Base-by-base conservation (phyloP, 2,113 vertebrate genomes). In the Aegotheles bennettii region DNA sequence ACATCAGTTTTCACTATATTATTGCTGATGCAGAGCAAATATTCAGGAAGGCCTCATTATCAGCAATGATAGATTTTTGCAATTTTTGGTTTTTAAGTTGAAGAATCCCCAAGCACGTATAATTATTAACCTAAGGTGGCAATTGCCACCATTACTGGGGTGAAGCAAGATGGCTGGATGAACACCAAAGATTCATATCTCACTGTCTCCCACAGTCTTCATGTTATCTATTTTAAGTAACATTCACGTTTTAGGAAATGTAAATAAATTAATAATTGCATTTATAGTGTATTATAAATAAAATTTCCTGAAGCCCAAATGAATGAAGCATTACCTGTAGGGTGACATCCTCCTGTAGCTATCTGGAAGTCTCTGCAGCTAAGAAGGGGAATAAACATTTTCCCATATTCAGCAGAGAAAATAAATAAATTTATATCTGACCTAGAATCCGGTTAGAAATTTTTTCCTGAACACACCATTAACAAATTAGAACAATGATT, bases 241-340 rank as follows among this genome's bases (percentile, higher is more conserved):
- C 65, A 63, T 21, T 84, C 69, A n/a, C n/a, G 51, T 78, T 87
- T 70, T 31, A 36, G 47, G 68, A 94, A 92, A 90, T 95, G 92
- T 43, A 96, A 93, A 96, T 90, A 86, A 86, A 92, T 78, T 59
- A 94, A 96, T 95, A 97, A 93, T 94, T 96, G 33, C 38, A 96
- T 96, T 83, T 89, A 86, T 59, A 95, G 65, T 74, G 20, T 2
- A 0, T 77, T 74, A 88, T 93, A 94, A 92, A 94, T 93, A 90
- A 93, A 91, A 94, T 71, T 68, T 36, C 45, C 47, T 84, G 51
- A 84, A 93, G 36, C 9, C 15, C 73, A 90, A 84, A 73, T 65
- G 88, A 93, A 78, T 79, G 86, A 90, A 96, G 76, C 59, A 77
- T 81, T 90, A 50, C 73, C 63, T 84, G 51, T 35, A 87, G 43